Evolutionary conservation across 2,888 invertebrate species (phyloP), one percentile per base, ranked within the genome.

Genomic region (Cryptus viduatorius): DNA sequence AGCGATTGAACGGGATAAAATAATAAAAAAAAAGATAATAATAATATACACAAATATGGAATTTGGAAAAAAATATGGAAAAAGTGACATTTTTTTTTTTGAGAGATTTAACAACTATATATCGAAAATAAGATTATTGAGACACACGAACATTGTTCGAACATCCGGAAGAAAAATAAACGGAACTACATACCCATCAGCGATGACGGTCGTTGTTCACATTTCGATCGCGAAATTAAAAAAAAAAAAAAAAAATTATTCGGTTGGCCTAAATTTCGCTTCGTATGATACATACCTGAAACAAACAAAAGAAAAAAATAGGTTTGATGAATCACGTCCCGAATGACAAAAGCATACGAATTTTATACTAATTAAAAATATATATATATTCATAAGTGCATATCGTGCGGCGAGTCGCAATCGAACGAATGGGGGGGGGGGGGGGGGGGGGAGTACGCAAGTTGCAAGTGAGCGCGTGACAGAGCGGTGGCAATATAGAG

Each of bases 211-310:
- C 14, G 19, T 53, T 56, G 24, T 24, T 31, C 7, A 37, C 4
- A 7, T 12, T 61, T 29, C 12, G 16, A 19, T 14, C 42, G 19
- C 48, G n/a, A 69, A n/a, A n/a, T n/a, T n/a, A n/a, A n/a, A n/a
- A n/a, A 37, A 37, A 7, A 37, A 3, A 37, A 37, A 37, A 50
- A 78, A 77, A 59, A 42, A 59, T 48, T 44, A 24, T 14, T 56
- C 68, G 19, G 3, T 24, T 24, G 24, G 56, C 61, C 46, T 44
- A 59, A 78, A 69, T 48, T 19, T 50, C 31, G 19, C 10, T 56
- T 56, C 16, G 53, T 72, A 7, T 31, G 67, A 65, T n/a, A n/a
- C 82, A n/a, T 84, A 85, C 83, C 85, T 82, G 85, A 14, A 85
- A 86, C 85, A 85, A 68, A 83, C 31, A 79, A 73, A 65, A 65